These are phyloP conservation scores for Belonocnema kinseyi DNA, from an alignment of 1,140 invertebrate genomes.

Conservation along the genomic window DNA sequence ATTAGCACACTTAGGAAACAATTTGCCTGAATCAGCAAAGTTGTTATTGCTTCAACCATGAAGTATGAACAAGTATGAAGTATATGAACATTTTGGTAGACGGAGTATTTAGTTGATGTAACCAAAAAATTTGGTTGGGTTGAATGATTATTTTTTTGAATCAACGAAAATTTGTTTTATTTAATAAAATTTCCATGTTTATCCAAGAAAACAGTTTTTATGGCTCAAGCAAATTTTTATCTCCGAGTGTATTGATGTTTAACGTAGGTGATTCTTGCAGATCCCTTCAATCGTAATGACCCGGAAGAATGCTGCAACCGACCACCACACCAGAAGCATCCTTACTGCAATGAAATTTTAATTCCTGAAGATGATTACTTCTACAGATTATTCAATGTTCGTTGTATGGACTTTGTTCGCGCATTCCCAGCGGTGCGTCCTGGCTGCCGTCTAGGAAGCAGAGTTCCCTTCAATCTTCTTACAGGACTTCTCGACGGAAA, in stretches of 20 bases:
- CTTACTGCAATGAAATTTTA: constrained; percentile 92
- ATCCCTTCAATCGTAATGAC: constrained; percentile 89
- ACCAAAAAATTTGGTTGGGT: too few species aligned
- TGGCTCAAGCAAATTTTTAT: too few species aligned
- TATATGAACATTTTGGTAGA: too few species aligned
- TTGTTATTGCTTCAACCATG: too few species aligned
- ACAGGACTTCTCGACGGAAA: constrained; percentile 90
- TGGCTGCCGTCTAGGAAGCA: constrained; percentile 87
- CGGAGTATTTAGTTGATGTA: too few species aligned
- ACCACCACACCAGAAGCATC: constrained; percentile 86
- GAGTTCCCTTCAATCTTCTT: constrained; percentile 88
- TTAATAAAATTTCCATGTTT: too few species aligned
- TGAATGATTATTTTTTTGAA: too few species aligned
- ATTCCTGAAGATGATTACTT: constrained; percentile 95
- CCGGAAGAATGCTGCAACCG: constrained; percentile 91
- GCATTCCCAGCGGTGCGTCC: constrained; percentile 89
- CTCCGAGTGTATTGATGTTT: background rate
- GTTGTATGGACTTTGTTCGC: constrained; percentile 91
- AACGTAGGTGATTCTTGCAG: constrained; percentile 71
- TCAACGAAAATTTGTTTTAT: too few species aligned
- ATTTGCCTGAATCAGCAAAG: too few species aligned
- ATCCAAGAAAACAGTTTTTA: too few species aligned
- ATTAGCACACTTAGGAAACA: too few species aligned
- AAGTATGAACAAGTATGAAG: too few species aligned
- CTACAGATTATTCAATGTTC: constrained; percentile 88